Evolutionary conservation across 2,888 invertebrate species (phyloP), one percentile per base, ranked within the genome.

Genomic region (Drosophila mimetica): DNA sequence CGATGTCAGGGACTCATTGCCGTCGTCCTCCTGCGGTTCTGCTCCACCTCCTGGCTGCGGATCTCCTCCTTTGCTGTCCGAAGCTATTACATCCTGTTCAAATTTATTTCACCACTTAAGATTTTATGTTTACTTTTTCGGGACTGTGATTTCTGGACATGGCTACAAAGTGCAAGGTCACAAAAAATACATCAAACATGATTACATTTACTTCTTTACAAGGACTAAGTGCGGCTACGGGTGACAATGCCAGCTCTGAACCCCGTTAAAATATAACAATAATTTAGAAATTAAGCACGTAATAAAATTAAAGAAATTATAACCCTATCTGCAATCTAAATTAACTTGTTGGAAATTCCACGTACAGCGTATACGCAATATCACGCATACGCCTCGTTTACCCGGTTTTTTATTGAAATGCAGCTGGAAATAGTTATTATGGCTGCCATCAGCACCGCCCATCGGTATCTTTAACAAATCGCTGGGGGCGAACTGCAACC

Each of bases 1-100:
- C 34, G 91, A 90, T 34, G 91, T 91, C 7, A 90, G 88, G 37
- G 91, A 91, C 32, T 87, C 89, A 16, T 60, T 84, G 39, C 79
- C 87, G 57, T 89, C 74, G 16, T 59, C 54, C 28, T 66, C 69
- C 36, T 59, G 18, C 25, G 20, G 18, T 11, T 13, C 18, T 14
- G 41, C 25, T 30, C 14, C 42, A 8, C 16, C 22, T 36, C 22
- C 70, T 8, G 16, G 13, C 37, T 34, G 28, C 7, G 37, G 50
- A 11, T 28, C 30, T 8, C 25, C 55, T 16, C 16, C 48, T n/a
- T 58, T 54, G 39, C 48, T 37, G 22, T 25, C 46, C 4, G 65
- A 18, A 13, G 79, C 85, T 50, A 87, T 66, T 59, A 82, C 76
- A 70, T 84, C 88, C 88, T 84, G 79, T 58, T 71, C 51, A 74